phyloP scores from a whole-genome alignment of 2,888 invertebrate species.

The Spisula subtruncata region DNA sequence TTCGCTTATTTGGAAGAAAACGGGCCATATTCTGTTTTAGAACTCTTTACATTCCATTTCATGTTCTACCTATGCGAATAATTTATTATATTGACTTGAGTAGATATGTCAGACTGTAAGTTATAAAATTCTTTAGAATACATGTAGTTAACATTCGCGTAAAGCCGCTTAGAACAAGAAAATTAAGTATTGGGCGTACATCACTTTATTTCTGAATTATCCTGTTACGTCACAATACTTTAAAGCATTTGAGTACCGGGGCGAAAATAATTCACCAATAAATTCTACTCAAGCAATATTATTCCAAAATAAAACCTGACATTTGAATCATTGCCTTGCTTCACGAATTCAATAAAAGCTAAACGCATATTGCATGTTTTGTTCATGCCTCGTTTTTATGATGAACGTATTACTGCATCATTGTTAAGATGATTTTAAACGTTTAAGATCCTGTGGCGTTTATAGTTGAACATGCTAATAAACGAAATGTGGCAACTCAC shows the following conservation, averaged over 20 bases:
- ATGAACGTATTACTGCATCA: not conserved
- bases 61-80: too few species aligned
- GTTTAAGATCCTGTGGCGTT: not conserved
- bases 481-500: not conserved
- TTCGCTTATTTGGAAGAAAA: too few species aligned
- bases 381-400: not conserved
- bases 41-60: too few species aligned
- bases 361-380: not conserved
- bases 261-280: not conserved
- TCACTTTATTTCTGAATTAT: not conserved
- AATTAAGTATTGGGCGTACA: not conserved
- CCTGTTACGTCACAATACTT: not conserved
- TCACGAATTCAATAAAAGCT: not conserved
- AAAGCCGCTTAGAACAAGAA: not conserved
- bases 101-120: too few species aligned
- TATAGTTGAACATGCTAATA: not conserved
- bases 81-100: too few species aligned
- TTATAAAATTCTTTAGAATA: too few species aligned
- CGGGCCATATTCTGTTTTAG: too few species aligned
- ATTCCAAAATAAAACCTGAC: not conserved
- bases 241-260: not conserved
- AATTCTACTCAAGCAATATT: not conserved
- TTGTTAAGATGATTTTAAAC: not conserved
- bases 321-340: not conserved
- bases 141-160: not conserved